These are phyloP conservation scores for Diarsia rubi DNA, from an alignment of 2,888 invertebrate species.

Conservation along the genomic window DNA sequence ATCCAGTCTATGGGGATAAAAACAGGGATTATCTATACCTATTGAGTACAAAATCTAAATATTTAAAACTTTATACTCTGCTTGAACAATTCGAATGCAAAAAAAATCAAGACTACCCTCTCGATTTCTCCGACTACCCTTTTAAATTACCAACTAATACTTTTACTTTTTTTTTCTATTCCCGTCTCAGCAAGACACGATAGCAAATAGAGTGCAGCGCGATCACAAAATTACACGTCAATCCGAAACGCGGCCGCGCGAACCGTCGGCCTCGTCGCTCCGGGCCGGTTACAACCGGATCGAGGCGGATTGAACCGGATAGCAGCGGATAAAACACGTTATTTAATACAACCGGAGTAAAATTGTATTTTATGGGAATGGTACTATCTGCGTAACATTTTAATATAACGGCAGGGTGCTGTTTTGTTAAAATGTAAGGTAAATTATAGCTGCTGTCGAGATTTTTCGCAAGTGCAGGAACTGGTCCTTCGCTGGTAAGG, in stretches of 20 bases:
- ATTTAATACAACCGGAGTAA: constrained; percentile 58
- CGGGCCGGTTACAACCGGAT: constrained; percentile 67
- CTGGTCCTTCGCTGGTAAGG: background rate
- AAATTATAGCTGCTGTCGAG: background rate
- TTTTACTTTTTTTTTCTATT: constrained; percentile 57
- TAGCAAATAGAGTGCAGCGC: constrained; percentile 74
- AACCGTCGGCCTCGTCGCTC: constrained; percentile 72
- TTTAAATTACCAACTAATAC: constrained; percentile 63
- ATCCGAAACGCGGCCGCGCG: constrained; percentile 84
- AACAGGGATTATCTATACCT: background rate
- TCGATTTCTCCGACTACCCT: constrained; percentile 39
- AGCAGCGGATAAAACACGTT: constrained; percentile 70
- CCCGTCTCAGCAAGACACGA: constrained; percentile 65
- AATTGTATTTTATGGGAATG: constrained; percentile 41
- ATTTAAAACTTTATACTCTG: background rate
- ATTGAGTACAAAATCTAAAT: background rate
- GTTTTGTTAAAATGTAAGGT: constrained; percentile 1
- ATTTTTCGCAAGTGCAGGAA: background rate
- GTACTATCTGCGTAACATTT: constrained; percentile 1
- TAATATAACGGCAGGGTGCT: background rate
- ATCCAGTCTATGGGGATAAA: background rate
- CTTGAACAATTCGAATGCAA: background rate
- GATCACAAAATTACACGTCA: constrained; percentile 87
- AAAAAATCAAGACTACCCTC: constrained; percentile 20
- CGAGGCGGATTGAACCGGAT: constrained; percentile 70